Evolutionary conservation across 2,113 vertebrate genomes (phyloP), one percentile per base, ranked within the genome.

Genomic region (Dissostichus mawsoni): DNA sequence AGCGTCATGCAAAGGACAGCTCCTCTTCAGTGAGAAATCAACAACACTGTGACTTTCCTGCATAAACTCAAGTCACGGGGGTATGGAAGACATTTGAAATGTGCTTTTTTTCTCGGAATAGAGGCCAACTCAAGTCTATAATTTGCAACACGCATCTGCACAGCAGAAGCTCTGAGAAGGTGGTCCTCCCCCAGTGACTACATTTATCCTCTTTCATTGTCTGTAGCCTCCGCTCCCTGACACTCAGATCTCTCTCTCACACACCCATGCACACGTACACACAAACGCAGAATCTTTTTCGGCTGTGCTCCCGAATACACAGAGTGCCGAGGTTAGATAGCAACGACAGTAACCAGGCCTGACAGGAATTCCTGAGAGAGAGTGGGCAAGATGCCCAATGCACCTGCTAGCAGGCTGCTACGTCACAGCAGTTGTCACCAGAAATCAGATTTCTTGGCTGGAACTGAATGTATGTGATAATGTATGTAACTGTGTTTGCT

Each of bases 301-400:
- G 84, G 78, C 84, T 69, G 76, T 78, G 69, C 78, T 87, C 87
- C 78, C 41, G 86, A 87, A 89, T 72, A 74, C 82, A 82, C 53
- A 59, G 65, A 69, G 84, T 79, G 86, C 48, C 45, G 45, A 62
- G 36, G 62, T 82, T 90, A 78, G 84, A 92, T 82, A 89, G 84
- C 85, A 75, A 62, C 13, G 67, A 81, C 87, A 83, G 82, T 92
- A 94, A 93, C 77, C 81, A 73, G 86, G 69, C 81, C 84, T 94
- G 94, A 94, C 94, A 94, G 90, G 87, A 89, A 90, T 85, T 93
- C 94, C 93, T 91, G 74, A 84, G 90, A 90, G 80, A 80, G 83
- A 90, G 89, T 87, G 80, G 91, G 90, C 90, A 90, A 53, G 56
- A 51, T 69, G 90, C 92, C 89, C 57, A 47, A 78, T 90, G 87